Percentiles rank a stretch among this genome's conserved stretches.
These are phyloP conservation scores for Pseudolycoriella hygida DNA, from an alignment of 2,888 invertebrate genomes.

Conservation along the genomic window DNA sequence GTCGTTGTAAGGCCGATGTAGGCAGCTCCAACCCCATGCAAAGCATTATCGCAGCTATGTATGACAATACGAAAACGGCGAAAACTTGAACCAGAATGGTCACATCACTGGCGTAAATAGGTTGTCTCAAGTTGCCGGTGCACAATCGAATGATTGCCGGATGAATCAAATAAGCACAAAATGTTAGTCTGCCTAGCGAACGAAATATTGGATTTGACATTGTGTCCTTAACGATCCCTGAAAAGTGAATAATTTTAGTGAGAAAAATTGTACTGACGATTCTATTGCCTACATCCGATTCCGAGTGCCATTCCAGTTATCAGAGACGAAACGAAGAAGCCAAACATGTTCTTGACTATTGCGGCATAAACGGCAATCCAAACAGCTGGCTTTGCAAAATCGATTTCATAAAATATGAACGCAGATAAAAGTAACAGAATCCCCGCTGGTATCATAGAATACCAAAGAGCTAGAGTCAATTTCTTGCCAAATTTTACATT, in stretches of 20 bases:
- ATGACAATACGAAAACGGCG: background rate
- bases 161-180: constrained; percentile 8
- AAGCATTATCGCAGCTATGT: background rate
- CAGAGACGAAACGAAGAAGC: constrained; percentile 1
- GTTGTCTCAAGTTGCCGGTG: constrained; percentile 4
- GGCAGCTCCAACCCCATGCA: background rate
- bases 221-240: constrained; percentile 2
- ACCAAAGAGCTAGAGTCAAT: constrained; percentile 3
- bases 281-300: constrained; percentile 5
- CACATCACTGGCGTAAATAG: constrained; percentile 2
- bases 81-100: background rate
- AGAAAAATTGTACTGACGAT: background rate
- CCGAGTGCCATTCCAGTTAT: constrained; percentile 7
- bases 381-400: constrained; percentile 8
- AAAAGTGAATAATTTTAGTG: background rate
- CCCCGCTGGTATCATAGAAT: background rate
- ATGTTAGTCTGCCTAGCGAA: constrained; percentile 6
- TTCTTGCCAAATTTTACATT: background rate
- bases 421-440: constrained; percentile 4
- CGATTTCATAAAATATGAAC: constrained; percentile 7
- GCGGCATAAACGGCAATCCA: constrained; percentile 8
- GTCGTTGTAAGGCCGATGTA: background rate
- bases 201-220: constrained; percentile 1
- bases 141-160: constrained; percentile 3
- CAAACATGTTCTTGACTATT: constrained; percentile 7